Evolutionary conservation across 2,113 vertebrate genomes (phyloP), one percentile per base, ranked within the genome.

Genomic region (Hippocampus mohnikei): DNA sequence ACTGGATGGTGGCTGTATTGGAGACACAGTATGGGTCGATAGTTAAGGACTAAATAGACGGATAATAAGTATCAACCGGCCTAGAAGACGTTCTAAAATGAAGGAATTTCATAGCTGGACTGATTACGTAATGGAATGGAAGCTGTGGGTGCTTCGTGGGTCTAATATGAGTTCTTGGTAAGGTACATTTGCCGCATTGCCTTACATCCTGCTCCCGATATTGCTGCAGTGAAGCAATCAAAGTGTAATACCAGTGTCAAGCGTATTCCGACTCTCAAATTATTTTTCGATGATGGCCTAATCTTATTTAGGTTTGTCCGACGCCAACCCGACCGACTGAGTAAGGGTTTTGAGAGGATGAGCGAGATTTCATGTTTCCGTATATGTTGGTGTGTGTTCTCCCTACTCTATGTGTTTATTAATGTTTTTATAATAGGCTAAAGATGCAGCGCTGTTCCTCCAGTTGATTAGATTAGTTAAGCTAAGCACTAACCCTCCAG

Each of bases 391-490:
- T 74, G 74, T 76, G 78, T 71, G 68, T 66, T 63, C 27, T 65
- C 33, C 27, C 13, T 15, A n/a, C 41, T 59, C 56, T 72, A 71
- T 81, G 67, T 71, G 71, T 81, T 71, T 87, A 71, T 74, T 76
- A 84, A 81, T 80, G 77, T 83, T 82, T 75, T 84, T 81, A 83
- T 85, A 88, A 83, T 79, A 62, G 81, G 77, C 74, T 81, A 85
- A 87, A 88, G 79, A 81, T 81, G 53, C 25, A 42, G 74, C 67
- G 67, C 53, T 84, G 70, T 75, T 61, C 70, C 61, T 78, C 64
- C 63, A 58, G 82, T 83, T 80, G 80, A 86, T 86, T 88, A 87
- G 88, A 88, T 90, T 90, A 87, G 77, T 82, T 86, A 88, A 88
- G 89, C 84, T 84, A 87, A 88, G 81, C 77, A 68, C 82, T 83